These are phyloP conservation scores for Sussaba pulchella DNA, from an alignment of 2,888 invertebrate species.

Conservation along the genomic window DNA sequence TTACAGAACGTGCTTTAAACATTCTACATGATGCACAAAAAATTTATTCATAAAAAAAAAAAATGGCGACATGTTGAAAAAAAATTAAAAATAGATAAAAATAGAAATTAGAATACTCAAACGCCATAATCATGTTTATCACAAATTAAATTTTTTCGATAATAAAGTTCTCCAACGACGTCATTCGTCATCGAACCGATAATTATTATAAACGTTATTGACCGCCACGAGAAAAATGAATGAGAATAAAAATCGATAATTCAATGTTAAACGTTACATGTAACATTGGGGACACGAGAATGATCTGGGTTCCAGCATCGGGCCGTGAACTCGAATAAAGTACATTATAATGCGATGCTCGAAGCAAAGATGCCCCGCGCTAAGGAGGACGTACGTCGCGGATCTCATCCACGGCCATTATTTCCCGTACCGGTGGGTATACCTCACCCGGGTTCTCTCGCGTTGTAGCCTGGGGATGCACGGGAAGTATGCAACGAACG, in stretches of 20 bases:
- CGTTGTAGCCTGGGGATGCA: conserved; percentile 71
- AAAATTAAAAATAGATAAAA: too few species aligned
- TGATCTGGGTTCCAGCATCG: too few species aligned
- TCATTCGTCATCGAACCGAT: conserved; percentile 1
- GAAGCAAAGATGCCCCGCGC: background rate
- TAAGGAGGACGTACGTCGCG: conserved; percentile 60
- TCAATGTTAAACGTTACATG: too few species aligned
- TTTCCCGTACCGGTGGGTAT: conserved; percentile 59
- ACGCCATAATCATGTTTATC: background rate
- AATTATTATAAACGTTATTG: too few species aligned
- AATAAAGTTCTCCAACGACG: background rate
- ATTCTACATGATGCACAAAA: too few species aligned
- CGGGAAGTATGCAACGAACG: conserved; percentile 61
- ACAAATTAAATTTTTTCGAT: background rate
- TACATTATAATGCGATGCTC: background rate
- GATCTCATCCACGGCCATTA: conserved; percentile 67
- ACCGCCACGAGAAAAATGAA: background rate
- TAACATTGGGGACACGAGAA: too few species aligned
- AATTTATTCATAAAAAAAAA: too few species aligned
- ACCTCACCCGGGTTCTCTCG: conserved; percentile 69
- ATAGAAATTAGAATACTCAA: background rate
- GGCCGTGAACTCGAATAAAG: background rate
- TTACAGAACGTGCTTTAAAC: too few species aligned
- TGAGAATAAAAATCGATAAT: background rate
- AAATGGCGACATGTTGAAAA: too few species aligned